phyloP scores from a whole-genome alignment of 2,888 invertebrate species.

The Cantharis rustica region DNA sequence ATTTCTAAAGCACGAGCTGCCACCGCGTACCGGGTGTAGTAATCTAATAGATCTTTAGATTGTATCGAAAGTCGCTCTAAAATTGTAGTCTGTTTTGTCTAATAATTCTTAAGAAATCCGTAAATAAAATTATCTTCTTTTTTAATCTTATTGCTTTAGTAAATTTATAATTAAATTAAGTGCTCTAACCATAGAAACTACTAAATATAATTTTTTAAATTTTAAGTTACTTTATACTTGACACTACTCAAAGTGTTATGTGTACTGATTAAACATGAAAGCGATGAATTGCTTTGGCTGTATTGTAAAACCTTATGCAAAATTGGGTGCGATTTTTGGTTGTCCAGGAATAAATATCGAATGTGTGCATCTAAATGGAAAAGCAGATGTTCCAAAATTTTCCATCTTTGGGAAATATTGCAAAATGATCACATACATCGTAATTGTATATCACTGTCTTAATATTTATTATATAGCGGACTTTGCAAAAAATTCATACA shows the following conservation, averaged over 20 bases:
- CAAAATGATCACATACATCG: background rate
- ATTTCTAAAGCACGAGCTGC: too few species aligned
- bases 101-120: too few species aligned
- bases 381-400: background rate
- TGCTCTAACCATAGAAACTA: background rate
- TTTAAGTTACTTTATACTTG: too few species aligned
- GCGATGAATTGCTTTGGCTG: background rate
- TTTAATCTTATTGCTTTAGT: background rate
- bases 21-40: too few species aligned
- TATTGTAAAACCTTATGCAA: background rate
- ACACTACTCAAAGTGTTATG: background rate
- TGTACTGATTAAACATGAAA: background rate
- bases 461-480: background rate
- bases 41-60: too few species aligned
- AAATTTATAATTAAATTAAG: background rate
- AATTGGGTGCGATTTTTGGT: background rate
- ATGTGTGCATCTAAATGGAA: background rate
- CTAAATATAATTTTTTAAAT: too few species aligned
- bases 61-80: too few species aligned
- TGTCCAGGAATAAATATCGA: background rate
- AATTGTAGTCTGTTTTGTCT: too few species aligned
- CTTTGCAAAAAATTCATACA: background rate
- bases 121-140: background rate
- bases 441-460: background rate
- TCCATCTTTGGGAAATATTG: background rate